These are phyloP conservation scores for Gopherus evgoodei DNA, from an alignment of 2,113 vertebrate genomes.

Conservation along the genomic window DNA sequence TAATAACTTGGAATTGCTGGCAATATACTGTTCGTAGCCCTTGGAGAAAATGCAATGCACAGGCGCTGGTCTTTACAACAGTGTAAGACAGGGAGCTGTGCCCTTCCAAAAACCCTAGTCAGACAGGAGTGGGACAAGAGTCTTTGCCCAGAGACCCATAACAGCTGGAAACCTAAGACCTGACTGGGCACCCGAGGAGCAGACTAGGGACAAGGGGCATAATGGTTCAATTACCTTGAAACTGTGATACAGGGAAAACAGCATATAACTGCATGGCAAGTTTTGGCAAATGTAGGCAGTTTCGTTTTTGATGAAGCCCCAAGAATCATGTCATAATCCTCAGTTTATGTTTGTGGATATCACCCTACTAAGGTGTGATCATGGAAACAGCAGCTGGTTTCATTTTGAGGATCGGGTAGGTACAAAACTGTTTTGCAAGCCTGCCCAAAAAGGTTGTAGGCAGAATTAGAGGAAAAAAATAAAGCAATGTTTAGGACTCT, in stretches of 20 bases:
- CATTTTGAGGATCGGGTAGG: not conserved
- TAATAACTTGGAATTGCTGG: not conserved
- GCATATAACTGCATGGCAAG: not conserved
- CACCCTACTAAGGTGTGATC: not conserved
- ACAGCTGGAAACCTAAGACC: not conserved
- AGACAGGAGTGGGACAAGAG: not conserved
- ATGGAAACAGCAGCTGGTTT: not conserved
- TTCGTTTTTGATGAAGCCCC: not conserved
- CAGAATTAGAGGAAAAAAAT: constrained; percentile 1
- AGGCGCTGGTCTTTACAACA: not conserved
- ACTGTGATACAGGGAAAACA: constrained; percentile 47
- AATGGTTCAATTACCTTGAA: constrained; percentile 26
- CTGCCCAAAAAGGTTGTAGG: not conserved
- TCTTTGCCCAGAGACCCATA: not conserved
- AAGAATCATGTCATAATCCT: constrained; percentile 6
- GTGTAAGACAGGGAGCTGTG: not conserved
- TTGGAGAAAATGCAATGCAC: not conserved
- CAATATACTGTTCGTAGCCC: not conserved
- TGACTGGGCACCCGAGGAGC: not conserved
- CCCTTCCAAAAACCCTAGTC: not conserved
- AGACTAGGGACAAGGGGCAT: not conserved
- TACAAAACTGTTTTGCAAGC: not conserved
- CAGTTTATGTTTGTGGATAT: not conserved
- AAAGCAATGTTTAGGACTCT: not conserved
- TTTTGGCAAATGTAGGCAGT: constrained; percentile 6